phyloP scores from a whole-genome alignment of 2,113 vertebrate species.

The Mustela lutreola region DNA sequence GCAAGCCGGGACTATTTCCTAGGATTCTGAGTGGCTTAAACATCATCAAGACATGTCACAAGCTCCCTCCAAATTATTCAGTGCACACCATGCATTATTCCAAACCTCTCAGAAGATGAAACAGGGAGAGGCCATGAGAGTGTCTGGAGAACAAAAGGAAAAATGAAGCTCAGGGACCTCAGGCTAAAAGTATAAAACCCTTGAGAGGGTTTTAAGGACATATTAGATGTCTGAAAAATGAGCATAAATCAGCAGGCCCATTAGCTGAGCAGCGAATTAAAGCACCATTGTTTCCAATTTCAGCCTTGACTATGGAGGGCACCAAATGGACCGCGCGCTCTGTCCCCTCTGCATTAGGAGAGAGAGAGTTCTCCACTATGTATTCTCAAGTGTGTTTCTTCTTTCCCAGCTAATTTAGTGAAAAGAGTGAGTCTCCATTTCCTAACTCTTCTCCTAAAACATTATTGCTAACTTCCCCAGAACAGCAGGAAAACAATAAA shows the following conservation, averaged over 20 bases:
- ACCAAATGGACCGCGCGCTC: accelerated
- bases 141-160: constrained; percentile 72
- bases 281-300: constrained; percentile 36
- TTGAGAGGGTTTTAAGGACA: constrained; percentile 56
- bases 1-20: constrained; percentile 41
- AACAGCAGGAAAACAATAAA: background rate
- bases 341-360: background rate
- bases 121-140: background rate
- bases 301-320: constrained; percentile 17
- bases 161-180: constrained; percentile 65
- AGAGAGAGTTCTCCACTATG: background rate
- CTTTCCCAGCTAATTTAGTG: background rate
- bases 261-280: constrained; percentile 65
- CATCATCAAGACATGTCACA: constrained; percentile 60
- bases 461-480: background rate
- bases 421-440: background rate
- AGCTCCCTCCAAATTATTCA: constrained; percentile 42
- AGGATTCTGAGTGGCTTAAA: constrained; percentile 37
- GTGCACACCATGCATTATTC: background rate
- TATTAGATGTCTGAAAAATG: constrained; percentile 44
- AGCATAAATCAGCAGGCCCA: constrained; percentile 53
- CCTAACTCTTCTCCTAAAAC: background rate
- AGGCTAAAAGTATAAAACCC: constrained; percentile 46
- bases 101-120: constrained; percentile 55
- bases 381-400: background rate